phyloP scores from a whole-genome alignment of 2,797 vertebrate genomes.

The Anguilla anguilla region DNA sequence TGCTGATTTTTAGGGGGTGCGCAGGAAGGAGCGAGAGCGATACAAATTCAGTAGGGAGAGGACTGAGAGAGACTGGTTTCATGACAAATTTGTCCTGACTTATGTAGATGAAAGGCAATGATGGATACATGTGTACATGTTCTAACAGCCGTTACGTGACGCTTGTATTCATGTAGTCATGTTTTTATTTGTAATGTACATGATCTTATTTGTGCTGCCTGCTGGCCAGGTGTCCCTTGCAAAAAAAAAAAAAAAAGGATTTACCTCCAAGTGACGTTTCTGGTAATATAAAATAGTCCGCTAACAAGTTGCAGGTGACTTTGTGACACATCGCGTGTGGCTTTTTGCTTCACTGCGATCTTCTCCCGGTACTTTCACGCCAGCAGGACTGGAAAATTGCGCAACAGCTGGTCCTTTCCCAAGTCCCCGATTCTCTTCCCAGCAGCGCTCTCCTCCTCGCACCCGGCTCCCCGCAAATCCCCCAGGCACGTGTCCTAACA shows the following conservation, averaged over 20 bases:
- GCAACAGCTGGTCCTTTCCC: neutral
- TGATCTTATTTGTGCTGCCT: no score
- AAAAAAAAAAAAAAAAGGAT: neutral
- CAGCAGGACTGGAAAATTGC: constrained; percentile 7
- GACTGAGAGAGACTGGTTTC: neutral
- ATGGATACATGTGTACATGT: neutral
- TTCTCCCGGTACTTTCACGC: neutral
- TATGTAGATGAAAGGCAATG: neutral
- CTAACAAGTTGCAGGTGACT: neutral
- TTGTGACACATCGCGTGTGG: neutral
- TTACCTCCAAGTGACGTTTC: neutral
- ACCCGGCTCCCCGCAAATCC: neutral
- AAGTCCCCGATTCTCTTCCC: neutral
- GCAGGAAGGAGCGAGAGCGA: no score
- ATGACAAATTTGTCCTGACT: neutral
- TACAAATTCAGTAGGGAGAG: no score
- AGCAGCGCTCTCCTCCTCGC: neutral
- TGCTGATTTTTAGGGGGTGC: no score
- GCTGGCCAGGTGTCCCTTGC: no score
- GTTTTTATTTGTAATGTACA: no score
- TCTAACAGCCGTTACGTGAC: no score
- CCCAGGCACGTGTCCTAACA: neutral
- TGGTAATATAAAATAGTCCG: neutral
- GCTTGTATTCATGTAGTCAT: no score
- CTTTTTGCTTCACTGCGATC: neutral